These are phyloP conservation scores for Agrotis exclamationis DNA, from an alignment of 2,888 invertebrate species.

Conservation along the genomic window DNA sequence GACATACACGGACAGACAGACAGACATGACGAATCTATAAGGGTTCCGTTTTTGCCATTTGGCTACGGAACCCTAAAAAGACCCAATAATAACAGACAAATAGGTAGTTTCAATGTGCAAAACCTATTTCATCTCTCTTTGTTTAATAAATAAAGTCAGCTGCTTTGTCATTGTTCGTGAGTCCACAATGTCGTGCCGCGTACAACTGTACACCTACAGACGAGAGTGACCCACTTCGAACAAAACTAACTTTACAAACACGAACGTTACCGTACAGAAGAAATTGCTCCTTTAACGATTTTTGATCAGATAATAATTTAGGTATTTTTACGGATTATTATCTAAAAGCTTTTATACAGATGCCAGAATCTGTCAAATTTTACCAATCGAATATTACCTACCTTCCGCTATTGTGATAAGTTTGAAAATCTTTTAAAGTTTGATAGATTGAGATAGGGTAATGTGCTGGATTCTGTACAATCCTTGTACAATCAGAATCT, in stretches of 20 bases:
- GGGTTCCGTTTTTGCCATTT: too few species aligned
- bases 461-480: too few species aligned
- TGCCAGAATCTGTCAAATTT: too few species aligned
- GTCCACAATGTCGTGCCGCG: constrained; percentile 52
- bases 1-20: too few species aligned
- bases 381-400: too few species aligned
- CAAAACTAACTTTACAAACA: constrained; percentile 61
- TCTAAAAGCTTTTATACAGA: background rate
- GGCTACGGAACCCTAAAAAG: too few species aligned
- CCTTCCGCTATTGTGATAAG: too few species aligned
- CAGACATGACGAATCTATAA: too few species aligned
- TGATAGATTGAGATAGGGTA: too few species aligned
- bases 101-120: constrained; percentile 6
- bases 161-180: constrained; percentile 2
- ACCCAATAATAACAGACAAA: constrained; percentile 1
- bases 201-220: constrained; percentile 55
- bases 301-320: constrained; percentile 30
- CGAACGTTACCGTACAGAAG: constrained; percentile 31
- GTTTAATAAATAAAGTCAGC: constrained; percentile 23
- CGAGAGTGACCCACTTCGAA: constrained; percentile 67
- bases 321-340: background rate
- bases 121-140: constrained; percentile 15
- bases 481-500: too few species aligned
- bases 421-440: too few species aligned
- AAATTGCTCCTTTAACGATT: constrained; percentile 48